Percentiles rank a stretch among this genome's conserved stretches.
phyloP scores from a whole-genome alignment of 2,113 vertebrate species.

The Stigmatopora nigra region DNA sequence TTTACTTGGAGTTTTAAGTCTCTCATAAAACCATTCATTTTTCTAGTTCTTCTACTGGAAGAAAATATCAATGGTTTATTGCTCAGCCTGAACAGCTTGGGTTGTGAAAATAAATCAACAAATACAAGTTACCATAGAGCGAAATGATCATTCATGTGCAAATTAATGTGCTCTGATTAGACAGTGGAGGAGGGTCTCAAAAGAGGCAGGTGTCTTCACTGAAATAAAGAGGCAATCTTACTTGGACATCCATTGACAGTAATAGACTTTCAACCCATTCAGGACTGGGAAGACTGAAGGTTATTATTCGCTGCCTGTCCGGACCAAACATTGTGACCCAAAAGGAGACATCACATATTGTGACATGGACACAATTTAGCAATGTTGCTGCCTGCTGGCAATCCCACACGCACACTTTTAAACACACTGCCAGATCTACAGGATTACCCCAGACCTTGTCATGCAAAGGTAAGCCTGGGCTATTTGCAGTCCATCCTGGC shows the following conservation, averaged over 20 bases:
- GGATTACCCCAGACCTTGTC: conserved; percentile 58
- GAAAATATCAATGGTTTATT: background rate
- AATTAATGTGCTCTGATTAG: conserved; percentile 28
- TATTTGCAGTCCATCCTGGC: conserved; percentile 53
- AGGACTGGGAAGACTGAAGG: too few relatives aligned
- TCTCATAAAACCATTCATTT: too few relatives aligned
- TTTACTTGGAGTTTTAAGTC: too few relatives aligned
- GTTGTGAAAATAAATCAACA: background rate
- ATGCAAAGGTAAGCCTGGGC: conserved; percentile 59
- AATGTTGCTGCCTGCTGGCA: conserved; percentile 32
- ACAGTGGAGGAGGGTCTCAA: conserved; percentile 19
- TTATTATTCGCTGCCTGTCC: background rate
- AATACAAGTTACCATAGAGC: background rate
- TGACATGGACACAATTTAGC: conserved; percentile 31
- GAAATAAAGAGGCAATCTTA: conserved; percentile 33
- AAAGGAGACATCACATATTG: background rate
- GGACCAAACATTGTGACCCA: background rate
- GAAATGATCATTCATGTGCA: conserved; percentile 9
- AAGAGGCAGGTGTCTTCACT: conserved; percentile 43
- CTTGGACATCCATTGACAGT: too few relatives aligned
- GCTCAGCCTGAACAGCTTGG: background rate
- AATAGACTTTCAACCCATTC: too few relatives aligned
- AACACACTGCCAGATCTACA: conserved; percentile 33
- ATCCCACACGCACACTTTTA: conserved; percentile 19
- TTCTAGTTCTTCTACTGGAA: too few relatives aligned